Conservation (phyloP, 2,113 vertebrate genomes). For the Callipepla californica region DNA sequence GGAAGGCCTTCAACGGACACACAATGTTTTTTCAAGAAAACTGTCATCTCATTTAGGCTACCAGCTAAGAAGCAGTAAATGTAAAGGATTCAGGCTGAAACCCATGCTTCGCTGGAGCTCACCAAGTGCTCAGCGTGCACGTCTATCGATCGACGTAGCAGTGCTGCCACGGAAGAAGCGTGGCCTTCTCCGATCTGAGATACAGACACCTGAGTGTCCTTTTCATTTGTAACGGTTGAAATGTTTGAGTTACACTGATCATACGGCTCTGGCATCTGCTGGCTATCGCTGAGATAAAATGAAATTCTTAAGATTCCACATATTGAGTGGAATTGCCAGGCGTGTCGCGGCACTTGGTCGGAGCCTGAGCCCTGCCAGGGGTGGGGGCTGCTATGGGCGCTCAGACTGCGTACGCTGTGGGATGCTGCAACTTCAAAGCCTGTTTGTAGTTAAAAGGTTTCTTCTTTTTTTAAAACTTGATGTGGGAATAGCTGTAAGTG, state of each 20-base stretch:
- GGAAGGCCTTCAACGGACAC: rapidly evolving
- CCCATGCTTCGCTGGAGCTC: background rate
- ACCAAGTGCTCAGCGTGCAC: rapidly evolving
- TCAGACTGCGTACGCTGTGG: rapidly evolving
- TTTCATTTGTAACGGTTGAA: background rate
- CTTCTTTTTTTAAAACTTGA: background rate
- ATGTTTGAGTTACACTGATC: background rate
- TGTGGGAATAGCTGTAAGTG: background rate
- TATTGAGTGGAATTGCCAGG: conserved; percentile 2
- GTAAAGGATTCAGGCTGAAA: rapidly evolving
- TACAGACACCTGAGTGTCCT: background rate
- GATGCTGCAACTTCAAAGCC: background rate
- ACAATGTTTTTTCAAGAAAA: background rate
- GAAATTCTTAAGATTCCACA: conserved; percentile 27
- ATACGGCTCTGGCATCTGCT: conserved; percentile 29
- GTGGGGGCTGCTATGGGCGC: no score
- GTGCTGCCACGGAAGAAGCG: background rate
- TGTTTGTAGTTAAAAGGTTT: background rate
- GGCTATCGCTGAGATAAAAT: conserved; percentile 33
- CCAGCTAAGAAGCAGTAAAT: rapidly evolving
- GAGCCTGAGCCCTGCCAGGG: background rate
- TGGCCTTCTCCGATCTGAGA: background rate
- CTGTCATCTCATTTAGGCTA: background rate
- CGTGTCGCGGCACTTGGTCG: background rate
- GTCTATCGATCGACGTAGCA: background rate